Base-by-base conservation (phyloP, 2,888 invertebrate species). In the Podabrus alpinus region DNA sequence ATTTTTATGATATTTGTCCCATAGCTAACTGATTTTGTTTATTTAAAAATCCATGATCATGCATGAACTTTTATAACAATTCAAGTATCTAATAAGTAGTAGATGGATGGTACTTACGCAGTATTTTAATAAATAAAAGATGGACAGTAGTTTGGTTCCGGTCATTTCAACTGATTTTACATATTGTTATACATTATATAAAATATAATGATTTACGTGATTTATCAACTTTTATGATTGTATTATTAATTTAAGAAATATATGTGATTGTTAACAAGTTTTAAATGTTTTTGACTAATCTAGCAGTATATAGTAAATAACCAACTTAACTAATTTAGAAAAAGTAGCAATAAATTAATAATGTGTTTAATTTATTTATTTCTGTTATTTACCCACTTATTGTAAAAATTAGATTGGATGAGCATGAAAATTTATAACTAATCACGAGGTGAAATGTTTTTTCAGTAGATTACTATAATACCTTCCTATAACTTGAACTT, bases 121-220 rank as follows among this genome's bases (percentile, higher is more conserved):
- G 21, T 19, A 68, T 68, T 68, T 68, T 25, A 45, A 68, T 17
- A 29, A 45, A 15, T 69, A 19, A 45, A n/a, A 45, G n/a, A 73
- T 17, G 66, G 66, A 69, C 73, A 73, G 69, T 73, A 73, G 69
- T 69, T 45, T 69, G 25, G 69, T 73, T 75, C 66, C 67, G 70
- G 69, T 71, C 76, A 74, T 71, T 73, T 76, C 67, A 64, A 60
- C 25, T 66, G 29, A 67, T 74, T 67, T 62, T 62, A 68, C 60
- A 64, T 73, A 71, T 64, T n/a, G n/a, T n/a, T n/a, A 19, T 21
- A 64, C 21, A 15, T 15, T 64, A 64, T 16, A 19, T 64, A 19
- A 19, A 64, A 19, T 64, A 64, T 61, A 61, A 61, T 61, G 17
- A 61, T 61, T 17, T 64, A 64, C 21, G 15, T 19, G 21, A 19